Conservation (phyloP, 2,797 vertebrate species). For the Coregonus sp. region DNA sequence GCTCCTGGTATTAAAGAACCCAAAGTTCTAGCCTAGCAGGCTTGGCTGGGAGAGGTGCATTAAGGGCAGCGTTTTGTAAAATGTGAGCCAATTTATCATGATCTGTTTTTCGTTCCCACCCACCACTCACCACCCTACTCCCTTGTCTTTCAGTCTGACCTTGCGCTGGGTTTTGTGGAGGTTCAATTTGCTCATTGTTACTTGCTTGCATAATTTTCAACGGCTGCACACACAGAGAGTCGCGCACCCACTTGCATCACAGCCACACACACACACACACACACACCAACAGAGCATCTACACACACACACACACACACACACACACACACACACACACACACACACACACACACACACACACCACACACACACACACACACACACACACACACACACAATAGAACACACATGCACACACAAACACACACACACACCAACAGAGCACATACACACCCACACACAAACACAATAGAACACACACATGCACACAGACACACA, state of each 20-base stretch:
- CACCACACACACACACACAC: conserved; percentile 47
- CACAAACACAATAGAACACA: too few relatives aligned
- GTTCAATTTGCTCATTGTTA: conserved; percentile 94
- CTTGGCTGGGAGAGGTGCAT: conserved; percentile 84
- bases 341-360: conserved; percentile 35
- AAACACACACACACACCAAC: conserved; percentile 37
- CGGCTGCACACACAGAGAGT: conserved; percentile 72
- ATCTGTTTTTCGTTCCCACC: conserved; percentile 90
- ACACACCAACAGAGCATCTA: background rate
- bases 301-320: conserved; percentile 41
- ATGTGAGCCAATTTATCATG: conserved; percentile 95
- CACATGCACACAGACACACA: conserved; percentile 14
- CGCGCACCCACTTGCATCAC: conserved; percentile 25
- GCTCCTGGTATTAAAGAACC: conserved; percentile 72
- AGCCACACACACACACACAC: conserved; percentile 12
- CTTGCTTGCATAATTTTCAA: conserved; percentile 90
- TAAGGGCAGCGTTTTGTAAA: conserved; percentile 94
- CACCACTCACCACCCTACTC: conserved; percentile 81
- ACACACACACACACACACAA: conserved; percentile 25
- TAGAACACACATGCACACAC: conserved; percentile 25
- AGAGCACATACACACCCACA: conserved; percentile 20
- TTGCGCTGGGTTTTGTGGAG: conserved; percentile 79
- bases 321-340: conserved; percentile 54
- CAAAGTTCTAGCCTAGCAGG: conserved; percentile 66
- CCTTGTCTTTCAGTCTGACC: conserved; percentile 91